Conservation (phyloP, 2,797 vertebrate genomes). For the Acanthopagrus latus region DNA sequence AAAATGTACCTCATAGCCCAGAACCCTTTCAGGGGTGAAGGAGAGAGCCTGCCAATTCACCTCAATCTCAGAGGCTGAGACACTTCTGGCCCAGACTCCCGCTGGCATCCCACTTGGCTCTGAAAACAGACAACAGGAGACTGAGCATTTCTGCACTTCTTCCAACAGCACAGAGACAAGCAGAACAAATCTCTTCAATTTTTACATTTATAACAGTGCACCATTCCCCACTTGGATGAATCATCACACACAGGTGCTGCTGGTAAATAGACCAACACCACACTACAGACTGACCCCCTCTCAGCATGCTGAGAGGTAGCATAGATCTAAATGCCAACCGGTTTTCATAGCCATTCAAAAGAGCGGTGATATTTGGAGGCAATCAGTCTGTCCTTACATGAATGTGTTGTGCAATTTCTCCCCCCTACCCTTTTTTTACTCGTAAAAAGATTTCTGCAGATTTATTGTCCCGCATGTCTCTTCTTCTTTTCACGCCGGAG, state of each 20-base stretch:
- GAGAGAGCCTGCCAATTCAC: slow-evolving; percentile 92
- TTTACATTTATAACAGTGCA: slow-evolving; percentile 58
- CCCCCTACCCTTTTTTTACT: background rate
- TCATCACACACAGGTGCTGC: slow-evolving; percentile 65
- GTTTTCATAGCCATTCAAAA: slow-evolving; percentile 56
- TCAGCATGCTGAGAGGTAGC: slow-evolving; percentile 49
- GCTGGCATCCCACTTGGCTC: slow-evolving; percentile 91
- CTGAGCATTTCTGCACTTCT: slow-evolving; percentile 53
- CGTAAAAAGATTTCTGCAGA: slow-evolving; percentile 9
- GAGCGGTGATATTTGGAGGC: slow-evolving; percentile 61
- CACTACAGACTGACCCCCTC: slow-evolving; percentile 53
- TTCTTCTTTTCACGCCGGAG: slow-evolving; percentile 5
- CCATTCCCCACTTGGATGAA: slow-evolving; percentile 62
- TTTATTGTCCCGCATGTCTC: slow-evolving; percentile 13
- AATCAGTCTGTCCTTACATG: slow-evolving; percentile 44
- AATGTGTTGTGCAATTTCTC: slow-evolving; percentile 34
- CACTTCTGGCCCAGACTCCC: slow-evolving; percentile 89
- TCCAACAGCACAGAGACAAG: slow-evolving; percentile 53
- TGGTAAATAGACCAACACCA: slow-evolving; percentile 57
- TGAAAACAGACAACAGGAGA: slow-evolving; percentile 81
- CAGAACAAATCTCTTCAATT: slow-evolving; percentile 65
- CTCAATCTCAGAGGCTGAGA: slow-evolving; percentile 93
- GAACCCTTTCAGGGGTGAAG: slow-evolving; percentile 91
- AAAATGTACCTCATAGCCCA: slow-evolving; percentile 94
- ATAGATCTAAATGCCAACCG: slow-evolving; percentile 72